A percentile compares a stretch with the other conserved stretches of the same genome.
Conservation (phyloP, 1,140 invertebrate species). For the Eurosta solidaginis region DNA sequence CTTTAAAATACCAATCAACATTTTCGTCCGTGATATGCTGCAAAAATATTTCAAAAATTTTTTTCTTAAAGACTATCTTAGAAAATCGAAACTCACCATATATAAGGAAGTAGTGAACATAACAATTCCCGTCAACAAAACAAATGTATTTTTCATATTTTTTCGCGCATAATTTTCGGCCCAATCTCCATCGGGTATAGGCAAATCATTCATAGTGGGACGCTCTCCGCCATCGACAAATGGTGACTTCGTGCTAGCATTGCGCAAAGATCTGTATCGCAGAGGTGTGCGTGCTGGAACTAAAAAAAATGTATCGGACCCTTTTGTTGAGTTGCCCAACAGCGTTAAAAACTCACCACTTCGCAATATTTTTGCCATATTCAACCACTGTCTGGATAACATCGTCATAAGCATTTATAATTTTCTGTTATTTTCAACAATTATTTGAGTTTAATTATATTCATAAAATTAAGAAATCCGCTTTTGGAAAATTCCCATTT, state of each 20-base stretch:
- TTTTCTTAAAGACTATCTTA: background rate
- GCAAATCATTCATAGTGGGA: conserved; percentile 73
- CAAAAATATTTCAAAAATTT: background rate
- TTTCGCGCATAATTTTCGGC: conserved; percentile 67
- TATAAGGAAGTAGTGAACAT: conserved; percentile 64
- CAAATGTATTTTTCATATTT: conserved; percentile 71
- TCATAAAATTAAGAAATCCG: too few species aligned
- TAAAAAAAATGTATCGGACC: background rate
- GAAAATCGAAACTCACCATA: conserved; percentile 62
- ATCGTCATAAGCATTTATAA: conserved; percentile 32
- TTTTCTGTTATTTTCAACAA: too few species aligned
- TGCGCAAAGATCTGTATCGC: background rate
- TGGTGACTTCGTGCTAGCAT: conserved; percentile 49
- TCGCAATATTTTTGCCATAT: conserved; percentile 48
- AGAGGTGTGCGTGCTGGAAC: conserved; percentile 33
- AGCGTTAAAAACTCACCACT: conserved; percentile 51
- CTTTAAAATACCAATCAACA: background rate
- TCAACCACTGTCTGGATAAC: conserved; percentile 55
- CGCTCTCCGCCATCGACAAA: conserved; percentile 48
- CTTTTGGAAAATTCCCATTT: too few species aligned
- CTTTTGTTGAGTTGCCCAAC: background rate
- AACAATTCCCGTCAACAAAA: conserved; percentile 66
- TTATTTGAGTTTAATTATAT: too few species aligned
- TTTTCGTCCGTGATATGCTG: background rate
- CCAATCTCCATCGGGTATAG: conserved; percentile 76